Evolutionary conservation across 2,888 invertebrate genomes (phyloP).

Genomic region (Drosophila gaucha): DNA sequence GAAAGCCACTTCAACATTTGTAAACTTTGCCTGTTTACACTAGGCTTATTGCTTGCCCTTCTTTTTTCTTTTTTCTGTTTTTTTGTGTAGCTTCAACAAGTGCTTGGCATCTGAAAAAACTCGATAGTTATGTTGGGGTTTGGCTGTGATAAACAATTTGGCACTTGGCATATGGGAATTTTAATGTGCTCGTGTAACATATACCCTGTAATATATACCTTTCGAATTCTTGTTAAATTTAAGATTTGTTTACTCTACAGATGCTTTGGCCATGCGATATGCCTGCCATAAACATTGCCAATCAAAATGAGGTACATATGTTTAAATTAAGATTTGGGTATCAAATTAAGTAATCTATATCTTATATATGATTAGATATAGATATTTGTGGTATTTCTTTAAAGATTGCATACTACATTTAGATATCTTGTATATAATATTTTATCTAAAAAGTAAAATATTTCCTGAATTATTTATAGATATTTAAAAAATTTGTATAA

Average conservation of each 20-base stretch:
- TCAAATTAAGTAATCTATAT: neutral
- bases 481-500: no score
- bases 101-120: conserved; percentile 20
- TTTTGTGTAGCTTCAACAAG: conserved; percentile 10
- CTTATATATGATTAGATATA: neutral
- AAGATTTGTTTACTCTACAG: conserved; percentile 7
- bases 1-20: conserved; percentile 54
- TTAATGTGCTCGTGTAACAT: no score
- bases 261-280: neutral
- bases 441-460: no score
- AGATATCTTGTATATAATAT: no score
- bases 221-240: neutral
- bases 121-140: conserved; percentile 27
- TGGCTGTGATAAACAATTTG: conserved; percentile 42
- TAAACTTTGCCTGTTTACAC: conserved; percentile 42
- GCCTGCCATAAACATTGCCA: neutral
- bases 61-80: no score
- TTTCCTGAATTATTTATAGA: no score
- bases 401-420: no score
- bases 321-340: neutral
- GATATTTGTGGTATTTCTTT: neutral
- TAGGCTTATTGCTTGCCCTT: conserved; percentile 26
- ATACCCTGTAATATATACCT: conserved; percentile 11
- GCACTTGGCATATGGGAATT: conserved; percentile 20
- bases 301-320: neutral